These are phyloP conservation scores for Anarhynchus alexandrinus DNA, from an alignment of 2,113 vertebrate genomes.

Conservation along the genomic window DNA sequence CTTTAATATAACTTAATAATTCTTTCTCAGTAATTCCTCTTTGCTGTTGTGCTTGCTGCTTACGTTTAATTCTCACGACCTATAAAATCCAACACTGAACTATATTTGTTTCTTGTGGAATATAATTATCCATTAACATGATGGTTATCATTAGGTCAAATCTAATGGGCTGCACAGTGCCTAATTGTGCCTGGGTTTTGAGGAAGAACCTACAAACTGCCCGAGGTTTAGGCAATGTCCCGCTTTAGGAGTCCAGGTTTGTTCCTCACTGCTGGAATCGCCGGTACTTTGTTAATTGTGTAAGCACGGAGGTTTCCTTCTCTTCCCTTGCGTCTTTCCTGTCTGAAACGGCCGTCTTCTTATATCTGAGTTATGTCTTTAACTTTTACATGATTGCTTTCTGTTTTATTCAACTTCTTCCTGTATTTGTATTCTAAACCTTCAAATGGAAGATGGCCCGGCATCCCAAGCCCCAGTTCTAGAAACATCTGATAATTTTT, in stretches of 20 bases:
- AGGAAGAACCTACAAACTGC: neutral
- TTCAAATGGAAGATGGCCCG: neutral
- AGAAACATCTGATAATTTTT: neutral
- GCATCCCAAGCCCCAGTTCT: neutral
- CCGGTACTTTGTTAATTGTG: neutral
- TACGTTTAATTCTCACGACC: neutral
- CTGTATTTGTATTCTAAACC: neutral
- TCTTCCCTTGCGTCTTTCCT: neutral
- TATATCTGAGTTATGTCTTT: no score
- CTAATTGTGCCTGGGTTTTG: neutral
- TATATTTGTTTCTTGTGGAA: neutral
- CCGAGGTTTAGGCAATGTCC: neutral
- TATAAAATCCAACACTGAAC: neutral
- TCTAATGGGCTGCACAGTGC: neutral
- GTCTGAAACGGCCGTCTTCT: neutral
- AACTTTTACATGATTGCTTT: neutral
- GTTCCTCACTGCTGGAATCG: neutral
- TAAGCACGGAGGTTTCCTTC: neutral
- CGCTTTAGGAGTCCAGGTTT: neutral
- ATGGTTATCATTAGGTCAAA: neutral
- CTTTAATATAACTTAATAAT: neutral
- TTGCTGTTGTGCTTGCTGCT: neutral
- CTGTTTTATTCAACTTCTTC: neutral
- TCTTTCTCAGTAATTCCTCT: neutral
- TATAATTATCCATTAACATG: neutral